Base-by-base conservation (phyloP, 2,797 vertebrate species). In the Sphaeramia orbicularis region DNA sequence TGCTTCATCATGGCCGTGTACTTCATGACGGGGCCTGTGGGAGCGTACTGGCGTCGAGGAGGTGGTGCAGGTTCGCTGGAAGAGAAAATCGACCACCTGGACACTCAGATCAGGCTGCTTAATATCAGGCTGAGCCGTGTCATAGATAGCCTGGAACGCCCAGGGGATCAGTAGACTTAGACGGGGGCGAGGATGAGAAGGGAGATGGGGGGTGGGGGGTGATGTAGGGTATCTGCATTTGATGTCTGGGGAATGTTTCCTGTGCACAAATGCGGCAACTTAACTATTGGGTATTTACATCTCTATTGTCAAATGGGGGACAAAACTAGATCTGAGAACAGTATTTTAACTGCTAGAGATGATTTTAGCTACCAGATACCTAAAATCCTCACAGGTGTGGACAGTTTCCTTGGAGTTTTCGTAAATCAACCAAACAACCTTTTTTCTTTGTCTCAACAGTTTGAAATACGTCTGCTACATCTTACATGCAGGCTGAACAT, bases 21-120 rank as follows among this genome's bases (percentile, higher is more conserved):
- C 91, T 98, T 99, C 92, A 96, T 98, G 96, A 98, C 97, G 0
- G 97, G 96, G 12, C 97, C 97, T 0, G 94, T 99, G 58, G 96
- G 96, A 10, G 92, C 94, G 10, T 96, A 96, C 93, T 98, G 97
- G 97, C 93, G 96, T 6, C 91, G 95, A 6, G 92, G 92, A 10
- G 85, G 90, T 0, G 92, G 93, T 7, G 74, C 87, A 7, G 92
- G 92, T 65, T 94, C 94, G 1, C 89, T 99, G 37, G 97, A 99
- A 85, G 97, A 99, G 85, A 99, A 99, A 90, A 97, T 99, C 21
- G 97, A 98, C 62, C 96, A 97, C 81, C 93, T 99, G 50, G 97
- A 99, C 58, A 97, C 91, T 66, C 98, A 99, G 91, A 94, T 99
- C 87, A 92, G 98, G 56, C 93, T 98, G 76, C 96, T 99, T 44